Base-by-base conservation (phyloP, 1,140 invertebrate genomes). In the Cyclina sinensis region DNA sequence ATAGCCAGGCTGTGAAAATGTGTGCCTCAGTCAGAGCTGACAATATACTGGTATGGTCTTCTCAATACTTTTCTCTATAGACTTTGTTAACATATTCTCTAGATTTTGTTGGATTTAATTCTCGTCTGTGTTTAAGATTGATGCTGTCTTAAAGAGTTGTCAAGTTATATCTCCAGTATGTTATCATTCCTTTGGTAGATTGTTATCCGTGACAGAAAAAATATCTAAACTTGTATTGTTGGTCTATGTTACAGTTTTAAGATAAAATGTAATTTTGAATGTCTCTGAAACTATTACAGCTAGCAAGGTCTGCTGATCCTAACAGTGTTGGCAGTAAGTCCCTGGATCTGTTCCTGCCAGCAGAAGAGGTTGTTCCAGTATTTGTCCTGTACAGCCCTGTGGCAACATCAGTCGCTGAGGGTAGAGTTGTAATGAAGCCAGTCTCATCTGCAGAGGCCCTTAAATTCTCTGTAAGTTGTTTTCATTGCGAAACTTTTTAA, bases 391-490 rank as follows among this genome's bases (percentile, higher is more conserved):
- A 82, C 54, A 37, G 12, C 30, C 86, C 86, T 9, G 18, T 48
- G 4, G 18, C 27, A n/a, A 21, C 39, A 12, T 7, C 30, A 11
- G 14, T 7, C 0, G 46, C 48, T n/a, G 35, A 30, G 9, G 79
- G 78, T 9, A 74, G 32, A 57, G 48, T 88, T 43, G 79, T 65
- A 7, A 82, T 88, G 65, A 73, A 43, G 54, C 51, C 30, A 68
- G 37, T 73, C 0, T 16, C 74, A 9, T 46, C 39, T 24, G 35
- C 68, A 35, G 35, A 35, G 0, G 57, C 70, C 18, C n/a, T 54
- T 7, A 86, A 86, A 46, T 86, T 48, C 27, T 51, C 83, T 32
- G 83, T 86, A 84, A 73, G 81, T 84, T 43, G n/a, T n/a, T n/a
- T n/a, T n/a, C n/a, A n/a, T n/a, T n/a, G n/a, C n/a, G n/a, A n/a